Conservation (phyloP, 2,888 invertebrate species). For the Dynastes grantii region DNA sequence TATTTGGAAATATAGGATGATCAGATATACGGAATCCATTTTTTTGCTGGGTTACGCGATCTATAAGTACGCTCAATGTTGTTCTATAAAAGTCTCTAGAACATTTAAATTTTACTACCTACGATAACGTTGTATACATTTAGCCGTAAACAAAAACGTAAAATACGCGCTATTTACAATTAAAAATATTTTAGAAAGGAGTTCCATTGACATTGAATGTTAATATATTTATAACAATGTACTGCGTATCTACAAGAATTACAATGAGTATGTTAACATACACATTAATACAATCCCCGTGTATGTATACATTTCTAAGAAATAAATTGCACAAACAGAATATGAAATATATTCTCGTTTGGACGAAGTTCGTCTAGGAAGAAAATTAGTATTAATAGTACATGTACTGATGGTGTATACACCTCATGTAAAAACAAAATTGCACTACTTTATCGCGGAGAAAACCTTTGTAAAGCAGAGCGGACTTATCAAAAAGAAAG, state of each 20-base stretch:
- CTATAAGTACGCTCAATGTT: too few relatives aligned
- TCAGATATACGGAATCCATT: too few relatives aligned
- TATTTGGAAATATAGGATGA: too few relatives aligned
- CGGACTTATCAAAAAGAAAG: too few relatives aligned
- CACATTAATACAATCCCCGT: background rate
- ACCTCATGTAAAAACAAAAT: too few relatives aligned
- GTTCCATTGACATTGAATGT: constrained; percentile 50
- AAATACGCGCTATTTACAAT: constrained; percentile 29
- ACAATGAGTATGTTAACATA: constrained; percentile 15
- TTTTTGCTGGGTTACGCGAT: too few relatives aligned
- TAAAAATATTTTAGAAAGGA: constrained; percentile 48
- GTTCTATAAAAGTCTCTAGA: background rate
- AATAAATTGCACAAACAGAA: constrained; percentile 21
- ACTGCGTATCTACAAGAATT: constrained; percentile 22
- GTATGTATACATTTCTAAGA: constrained; percentile 24
- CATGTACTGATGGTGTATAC: too few relatives aligned
- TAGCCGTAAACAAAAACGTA: constrained; percentile 32
- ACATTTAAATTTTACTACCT: constrained; percentile 24
- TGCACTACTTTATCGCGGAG: too few relatives aligned
- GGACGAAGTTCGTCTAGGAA: constrained; percentile 1
- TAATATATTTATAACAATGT: constrained; percentile 35
- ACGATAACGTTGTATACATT: constrained; percentile 9
- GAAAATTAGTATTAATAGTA: constrained; percentile 3
- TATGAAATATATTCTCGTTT: constrained; percentile 11
- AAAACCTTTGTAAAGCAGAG: too few relatives aligned